These are phyloP conservation scores for Canis aureus DNA, from an alignment of 2,113 vertebrate genomes.

Conservation along the genomic window DNA sequence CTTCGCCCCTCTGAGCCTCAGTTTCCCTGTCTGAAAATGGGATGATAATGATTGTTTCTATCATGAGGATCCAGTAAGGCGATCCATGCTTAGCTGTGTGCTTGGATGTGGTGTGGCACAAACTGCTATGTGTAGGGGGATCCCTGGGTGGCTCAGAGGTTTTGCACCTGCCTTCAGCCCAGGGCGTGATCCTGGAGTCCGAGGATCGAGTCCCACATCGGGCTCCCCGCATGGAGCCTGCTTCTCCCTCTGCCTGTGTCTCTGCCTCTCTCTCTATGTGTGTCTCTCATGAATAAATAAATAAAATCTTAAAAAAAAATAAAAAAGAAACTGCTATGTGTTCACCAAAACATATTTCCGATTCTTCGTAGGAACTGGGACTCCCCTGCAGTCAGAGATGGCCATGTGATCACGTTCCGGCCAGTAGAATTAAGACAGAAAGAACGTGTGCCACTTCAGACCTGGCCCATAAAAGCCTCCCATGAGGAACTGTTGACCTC, in stretches of 20 bases:
- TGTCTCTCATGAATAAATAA: too few relatives aligned
- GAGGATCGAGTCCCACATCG: too few relatives aligned
- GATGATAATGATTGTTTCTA: neutral
- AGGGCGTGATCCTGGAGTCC: too few relatives aligned
- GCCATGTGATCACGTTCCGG: neutral
- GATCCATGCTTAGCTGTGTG: neutral
- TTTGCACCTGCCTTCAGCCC: too few relatives aligned
- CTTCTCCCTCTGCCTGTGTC: too few relatives aligned
- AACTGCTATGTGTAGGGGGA: too few relatives aligned
- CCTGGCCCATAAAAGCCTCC: neutral
- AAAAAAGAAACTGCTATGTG: neutral
- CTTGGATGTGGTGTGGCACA: neutral
- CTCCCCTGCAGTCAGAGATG: neutral
- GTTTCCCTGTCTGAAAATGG: neutral
- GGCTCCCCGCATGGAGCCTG: too few relatives aligned
- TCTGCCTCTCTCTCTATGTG: too few relatives aligned
- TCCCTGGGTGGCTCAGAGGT: too few relatives aligned
- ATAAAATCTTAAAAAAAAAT: too few relatives aligned
- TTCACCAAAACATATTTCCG: neutral
- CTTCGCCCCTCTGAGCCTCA: neutral
- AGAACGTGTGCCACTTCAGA: neutral
- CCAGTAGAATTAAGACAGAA: neutral
- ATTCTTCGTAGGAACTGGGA: neutral
- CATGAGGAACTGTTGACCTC: neutral
- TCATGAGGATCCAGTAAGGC: neutral